Conservation (phyloP, 2,888 invertebrate species). For the Heteromyza rotundicornis region DNA sequence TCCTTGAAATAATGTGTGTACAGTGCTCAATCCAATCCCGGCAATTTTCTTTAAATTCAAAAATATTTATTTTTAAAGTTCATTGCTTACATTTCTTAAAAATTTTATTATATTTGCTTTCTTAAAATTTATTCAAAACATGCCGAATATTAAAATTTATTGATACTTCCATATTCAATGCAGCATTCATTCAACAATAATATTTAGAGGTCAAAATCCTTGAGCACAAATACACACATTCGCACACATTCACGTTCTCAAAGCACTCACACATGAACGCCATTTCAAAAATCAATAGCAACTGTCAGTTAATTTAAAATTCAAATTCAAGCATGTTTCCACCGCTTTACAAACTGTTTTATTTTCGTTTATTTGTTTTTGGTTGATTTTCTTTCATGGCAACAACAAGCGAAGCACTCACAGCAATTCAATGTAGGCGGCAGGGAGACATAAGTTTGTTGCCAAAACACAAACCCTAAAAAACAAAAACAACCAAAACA, state of each 20-base stretch:
- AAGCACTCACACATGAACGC: not conserved
- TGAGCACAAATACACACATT: not conserved
- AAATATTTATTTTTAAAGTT: too few relatives aligned
- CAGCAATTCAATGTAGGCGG: not conserved
- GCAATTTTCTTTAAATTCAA: too few relatives aligned
- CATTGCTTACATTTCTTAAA: too few relatives aligned
- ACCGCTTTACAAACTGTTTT: slow-evolving; percentile 10
- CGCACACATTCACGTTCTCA: not conserved
- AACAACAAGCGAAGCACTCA: not conserved
- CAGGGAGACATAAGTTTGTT: not conserved
- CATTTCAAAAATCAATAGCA: slow-evolving; percentile 15
- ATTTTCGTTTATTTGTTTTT: too few relatives aligned
- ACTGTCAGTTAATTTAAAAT: slow-evolving; percentile 42
- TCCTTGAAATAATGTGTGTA: too few relatives aligned
- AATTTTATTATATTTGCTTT: too few relatives aligned
- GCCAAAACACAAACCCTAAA: not conserved
- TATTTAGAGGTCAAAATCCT: slow-evolving; percentile 5
- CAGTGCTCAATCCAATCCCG: too few relatives aligned
- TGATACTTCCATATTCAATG: too few relatives aligned
- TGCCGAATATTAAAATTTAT: too few relatives aligned
- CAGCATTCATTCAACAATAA: not conserved
- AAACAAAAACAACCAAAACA: not conserved
- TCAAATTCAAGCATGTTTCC: slow-evolving; percentile 44
- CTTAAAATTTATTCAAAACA: too few relatives aligned
- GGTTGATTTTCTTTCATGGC: too few relatives aligned